Conservation (phyloP, 2,888 invertebrate genomes). For the Julus scanicus region DNA sequence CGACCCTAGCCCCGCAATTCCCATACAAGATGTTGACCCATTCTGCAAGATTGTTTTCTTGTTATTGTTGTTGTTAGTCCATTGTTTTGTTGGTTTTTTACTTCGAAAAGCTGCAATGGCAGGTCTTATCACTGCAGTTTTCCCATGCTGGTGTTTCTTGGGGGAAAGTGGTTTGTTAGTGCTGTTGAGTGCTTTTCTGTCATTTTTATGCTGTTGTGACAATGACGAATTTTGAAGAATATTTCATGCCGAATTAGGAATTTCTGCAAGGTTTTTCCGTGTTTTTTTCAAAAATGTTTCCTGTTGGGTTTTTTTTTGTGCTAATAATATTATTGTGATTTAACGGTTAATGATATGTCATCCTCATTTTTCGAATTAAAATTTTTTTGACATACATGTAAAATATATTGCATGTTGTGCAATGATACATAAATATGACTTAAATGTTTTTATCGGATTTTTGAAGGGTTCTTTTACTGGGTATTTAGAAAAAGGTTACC, state of each 20-base stretch:
- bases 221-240: neutral
- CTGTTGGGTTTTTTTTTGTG: too few relatives aligned
- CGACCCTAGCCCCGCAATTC: neutral
- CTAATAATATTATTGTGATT: too few relatives aligned
- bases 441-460: too few relatives aligned
- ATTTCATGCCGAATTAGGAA: neutral
- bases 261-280: neutral
- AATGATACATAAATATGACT: too few relatives aligned
- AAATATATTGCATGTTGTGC: too few relatives aligned
- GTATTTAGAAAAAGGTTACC: too few relatives aligned
- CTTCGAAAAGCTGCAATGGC: neutral
- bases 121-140: neutral
- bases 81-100: neutral
- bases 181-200: neutral
- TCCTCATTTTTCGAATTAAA: too few relatives aligned
- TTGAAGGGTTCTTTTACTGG: too few relatives aligned
- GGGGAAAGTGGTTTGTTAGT: neutral
- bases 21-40: conserved; percentile 33
- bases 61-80: neutral
- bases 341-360: too few relatives aligned
- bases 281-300: too few relatives aligned
- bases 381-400: too few relatives aligned
- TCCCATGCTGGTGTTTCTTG: neutral
- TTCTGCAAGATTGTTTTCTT: conserved; percentile 8
- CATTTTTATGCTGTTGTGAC: neutral